Evolutionary conservation across 2,797 vertebrate genomes (phyloP).

Genomic region (Sebastes itinus): DNA sequence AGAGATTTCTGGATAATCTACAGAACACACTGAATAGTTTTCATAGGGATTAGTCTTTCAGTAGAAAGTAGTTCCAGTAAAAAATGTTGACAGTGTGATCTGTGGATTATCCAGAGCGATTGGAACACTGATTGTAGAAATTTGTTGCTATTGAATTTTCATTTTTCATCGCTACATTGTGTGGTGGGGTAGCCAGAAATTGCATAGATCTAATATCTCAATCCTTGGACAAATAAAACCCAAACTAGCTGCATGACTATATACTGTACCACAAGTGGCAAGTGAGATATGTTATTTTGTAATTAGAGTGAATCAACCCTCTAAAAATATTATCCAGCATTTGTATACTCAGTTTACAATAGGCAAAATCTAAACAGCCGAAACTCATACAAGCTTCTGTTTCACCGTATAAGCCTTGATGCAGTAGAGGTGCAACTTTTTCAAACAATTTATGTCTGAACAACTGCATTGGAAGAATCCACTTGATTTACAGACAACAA

Average conservation of each 20-base stretch:
- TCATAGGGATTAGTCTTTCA: not conserved
- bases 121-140: not conserved
- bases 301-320: accelerated
- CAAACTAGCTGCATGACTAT: too few species aligned
- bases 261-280: too few species aligned
- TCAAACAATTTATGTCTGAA: not conserved
- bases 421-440: not conserved
- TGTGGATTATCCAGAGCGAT: not conserved
- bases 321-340: too few species aligned
- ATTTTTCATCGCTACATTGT: not conserved
- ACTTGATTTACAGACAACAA: not conserved
- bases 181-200: not conserved
- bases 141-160: not conserved
- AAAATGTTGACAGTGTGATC: not conserved
- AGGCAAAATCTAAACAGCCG: too few species aligned
- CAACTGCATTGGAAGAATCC: not conserved
- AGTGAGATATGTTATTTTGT: too few species aligned
- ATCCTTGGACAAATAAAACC: too few species aligned
- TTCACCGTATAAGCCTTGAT: not conserved
- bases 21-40: not conserved
- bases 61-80: not conserved
- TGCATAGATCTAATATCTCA: not conserved
- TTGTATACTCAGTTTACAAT: too few species aligned
- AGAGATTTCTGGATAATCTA: not conserved
- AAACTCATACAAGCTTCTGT: too few species aligned